Evolutionary conservation across 1,140 invertebrate genomes (phyloP).

Genomic region (Drosophila grimshawi): DNA sequence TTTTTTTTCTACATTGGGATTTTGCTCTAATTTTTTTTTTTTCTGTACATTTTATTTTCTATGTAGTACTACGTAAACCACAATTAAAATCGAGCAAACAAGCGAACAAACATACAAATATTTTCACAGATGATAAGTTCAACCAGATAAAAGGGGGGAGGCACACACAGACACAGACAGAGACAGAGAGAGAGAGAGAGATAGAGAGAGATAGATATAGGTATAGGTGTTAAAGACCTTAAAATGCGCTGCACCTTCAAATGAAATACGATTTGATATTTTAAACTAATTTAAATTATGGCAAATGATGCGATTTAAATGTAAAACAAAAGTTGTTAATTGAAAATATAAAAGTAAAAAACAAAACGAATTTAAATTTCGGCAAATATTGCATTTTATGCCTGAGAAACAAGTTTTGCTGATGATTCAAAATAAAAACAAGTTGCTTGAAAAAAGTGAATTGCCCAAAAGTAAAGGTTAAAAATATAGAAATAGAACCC

Average conservation of each 20-base stretch:
- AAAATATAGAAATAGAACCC: background rate
- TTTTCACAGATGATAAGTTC: constrained; percentile 83
- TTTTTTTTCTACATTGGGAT: constrained; percentile 51
- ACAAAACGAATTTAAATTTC: too few species aligned
- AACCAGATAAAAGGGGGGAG: constrained; percentile 25
- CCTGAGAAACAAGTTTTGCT: too few species aligned
- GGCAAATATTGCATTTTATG: too few species aligned
- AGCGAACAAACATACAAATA: constrained; percentile 74
- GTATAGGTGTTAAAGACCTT: constrained; percentile 66
- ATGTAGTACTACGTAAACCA: constrained; percentile 48
- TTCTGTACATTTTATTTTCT: constrained; percentile 39
- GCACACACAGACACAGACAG: background rate
- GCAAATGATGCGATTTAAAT: background rate
- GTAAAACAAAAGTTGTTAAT: background rate
- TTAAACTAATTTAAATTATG: background rate
- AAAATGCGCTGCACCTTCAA: constrained; percentile 57
- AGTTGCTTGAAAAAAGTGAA: background rate
- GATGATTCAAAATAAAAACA: too few species aligned
- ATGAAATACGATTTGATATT: constrained; percentile 41
- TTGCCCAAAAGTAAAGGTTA: background rate
- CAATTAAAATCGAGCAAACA: constrained; percentile 79
- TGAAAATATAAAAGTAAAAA: too few species aligned
- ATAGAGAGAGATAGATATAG: constrained; percentile 8
- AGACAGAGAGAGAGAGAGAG: background rate
- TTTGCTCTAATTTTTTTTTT: constrained; percentile 78